phyloP scores from a whole-genome alignment of 2,888 invertebrate genomes.

The Pheosia gnoma region DNA sequence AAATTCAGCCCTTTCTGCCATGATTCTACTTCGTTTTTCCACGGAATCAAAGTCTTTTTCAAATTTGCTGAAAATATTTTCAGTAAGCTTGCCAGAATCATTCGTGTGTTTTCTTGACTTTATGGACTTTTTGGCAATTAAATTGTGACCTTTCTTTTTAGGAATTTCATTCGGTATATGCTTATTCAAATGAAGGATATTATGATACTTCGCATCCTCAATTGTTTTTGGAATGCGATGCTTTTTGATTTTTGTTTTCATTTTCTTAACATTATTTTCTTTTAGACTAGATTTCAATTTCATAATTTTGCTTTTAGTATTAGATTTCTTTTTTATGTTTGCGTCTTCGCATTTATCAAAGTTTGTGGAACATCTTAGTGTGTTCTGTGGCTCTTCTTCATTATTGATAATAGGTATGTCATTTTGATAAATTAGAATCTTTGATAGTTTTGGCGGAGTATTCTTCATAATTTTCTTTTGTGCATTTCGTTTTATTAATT shows the following conservation, averaged over 20 bases:
- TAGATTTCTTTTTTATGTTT: constrained; percentile 11
- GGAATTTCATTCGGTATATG: neutral
- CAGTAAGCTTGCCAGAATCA: constrained; percentile 14
- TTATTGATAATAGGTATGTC: constrained; percentile 5
- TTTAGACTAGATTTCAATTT: constrained; percentile 8
- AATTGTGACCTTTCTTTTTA: neutral
- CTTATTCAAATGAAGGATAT: neutral
- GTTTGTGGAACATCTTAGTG: neutral
- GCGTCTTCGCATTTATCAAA: constrained; percentile 10
- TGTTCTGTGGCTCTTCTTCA: constrained; percentile 9
- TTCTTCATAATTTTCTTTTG: constrained; percentile 26
- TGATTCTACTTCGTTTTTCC: constrained; percentile 16
- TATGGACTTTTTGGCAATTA: neutral
- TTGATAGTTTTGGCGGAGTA: constrained; percentile 15
- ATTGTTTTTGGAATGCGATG: neutral
- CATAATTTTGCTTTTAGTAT: constrained; percentile 10
- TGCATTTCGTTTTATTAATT: constrained; percentile 55
- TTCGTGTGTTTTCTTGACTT: neutral
- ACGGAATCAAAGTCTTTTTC: constrained; percentile 13
- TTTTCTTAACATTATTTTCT: constrained; percentile 22
- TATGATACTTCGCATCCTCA: neutral
- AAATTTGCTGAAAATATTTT: constrained; percentile 20
- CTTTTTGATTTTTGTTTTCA: neutral
- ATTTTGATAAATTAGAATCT: constrained; percentile 9
- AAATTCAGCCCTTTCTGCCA: constrained; percentile 24